Evolutionary conservation across 2,797 vertebrate species (phyloP), one percentile per base, ranked within the genome.

Genomic region (Ceyx erithaca): DNA sequence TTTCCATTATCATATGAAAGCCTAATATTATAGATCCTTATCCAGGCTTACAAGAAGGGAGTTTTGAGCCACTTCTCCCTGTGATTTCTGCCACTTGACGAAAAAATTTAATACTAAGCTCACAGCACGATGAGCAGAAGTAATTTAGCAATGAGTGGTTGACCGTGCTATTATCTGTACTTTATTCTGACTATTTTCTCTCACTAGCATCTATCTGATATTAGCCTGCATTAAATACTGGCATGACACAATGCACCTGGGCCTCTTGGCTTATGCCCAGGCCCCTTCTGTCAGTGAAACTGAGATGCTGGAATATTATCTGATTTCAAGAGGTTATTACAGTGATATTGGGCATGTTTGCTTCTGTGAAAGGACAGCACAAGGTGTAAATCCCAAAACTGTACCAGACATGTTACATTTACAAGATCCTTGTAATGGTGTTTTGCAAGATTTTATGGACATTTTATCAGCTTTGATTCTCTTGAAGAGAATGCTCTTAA

Each of bases 71-170:
- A 98, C 98, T 98, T 99, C 98, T 98, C 98, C 97, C 97, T 97
- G 94, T 98, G 98, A 98, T 98, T 98, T 97, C 97, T 98, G 97
- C 97, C 98, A 98, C 98, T 99, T 98, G 98, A 99, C 97, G 96
- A 98, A 98, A 98, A 98, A 98, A 98, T 98, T 98, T 99, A 99
- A 98, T 99, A 98, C 98, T 98, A 98, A 98, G 98, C 98, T 97
- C 97, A 96, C 98, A 98, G 97, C 97, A 90, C 91, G 93, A 97
- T 97, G 98, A 98, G 97, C 97, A 97, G 97, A 97, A 98, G 98
- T 98, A 98, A 98, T 98, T 98, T 99, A 97, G 97, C 98, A 97
- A 97, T 97, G 97, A 98, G 98, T 98, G 96, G 96, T 95, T 97
- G 97, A 96, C 97, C 90, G 4, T 96, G 94, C 97, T 96, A 95